These are phyloP conservation scores for Amyelois transitella DNA, from an alignment of 1,140 invertebrate genomes.

Conservation along the genomic window DNA sequence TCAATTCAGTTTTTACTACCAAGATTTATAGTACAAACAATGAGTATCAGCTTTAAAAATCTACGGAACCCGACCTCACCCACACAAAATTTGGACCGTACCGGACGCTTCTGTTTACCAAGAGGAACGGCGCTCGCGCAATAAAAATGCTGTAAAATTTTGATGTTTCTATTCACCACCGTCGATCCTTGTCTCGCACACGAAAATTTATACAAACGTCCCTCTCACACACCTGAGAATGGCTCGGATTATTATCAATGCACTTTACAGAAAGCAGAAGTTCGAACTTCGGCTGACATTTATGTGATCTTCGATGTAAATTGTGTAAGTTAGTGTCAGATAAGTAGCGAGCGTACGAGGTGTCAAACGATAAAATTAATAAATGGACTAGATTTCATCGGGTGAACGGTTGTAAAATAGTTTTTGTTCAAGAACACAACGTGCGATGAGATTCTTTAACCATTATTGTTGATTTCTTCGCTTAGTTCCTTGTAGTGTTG, in stretches of 20 bases:
- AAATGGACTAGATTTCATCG: constrained; percentile 51
- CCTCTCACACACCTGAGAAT: constrained; percentile 41
- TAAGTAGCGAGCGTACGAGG: constrained; percentile 59
- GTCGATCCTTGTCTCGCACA: constrained; percentile 24
- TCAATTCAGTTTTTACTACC: neutral
- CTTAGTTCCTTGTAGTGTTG: no score
- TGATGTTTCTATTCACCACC: constrained; percentile 69
- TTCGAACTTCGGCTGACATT: constrained; percentile 59
- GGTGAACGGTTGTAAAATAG: neutral
- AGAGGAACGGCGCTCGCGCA: constrained; percentile 44
- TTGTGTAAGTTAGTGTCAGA: constrained; percentile 62
- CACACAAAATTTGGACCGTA: constrained; percentile 8
- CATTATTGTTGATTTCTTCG: neutral
- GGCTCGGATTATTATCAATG: constrained; percentile 71
- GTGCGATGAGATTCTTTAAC: neutral
- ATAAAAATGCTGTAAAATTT: constrained; percentile 74
- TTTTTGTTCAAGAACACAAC: neutral
- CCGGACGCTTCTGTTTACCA: constrained; percentile 62
- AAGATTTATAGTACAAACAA: neutral
- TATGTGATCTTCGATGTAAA: constrained; percentile 71
- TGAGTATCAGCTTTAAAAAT: neutral
- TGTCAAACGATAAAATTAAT: constrained; percentile 68
- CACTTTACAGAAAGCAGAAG: constrained; percentile 73
- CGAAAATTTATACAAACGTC: constrained; percentile 21
- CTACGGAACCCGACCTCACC: constrained; percentile 1